These are phyloP conservation scores for Clunio marinus DNA, from an alignment of 2,888 invertebrate genomes.

Conservation along the genomic window DNA sequence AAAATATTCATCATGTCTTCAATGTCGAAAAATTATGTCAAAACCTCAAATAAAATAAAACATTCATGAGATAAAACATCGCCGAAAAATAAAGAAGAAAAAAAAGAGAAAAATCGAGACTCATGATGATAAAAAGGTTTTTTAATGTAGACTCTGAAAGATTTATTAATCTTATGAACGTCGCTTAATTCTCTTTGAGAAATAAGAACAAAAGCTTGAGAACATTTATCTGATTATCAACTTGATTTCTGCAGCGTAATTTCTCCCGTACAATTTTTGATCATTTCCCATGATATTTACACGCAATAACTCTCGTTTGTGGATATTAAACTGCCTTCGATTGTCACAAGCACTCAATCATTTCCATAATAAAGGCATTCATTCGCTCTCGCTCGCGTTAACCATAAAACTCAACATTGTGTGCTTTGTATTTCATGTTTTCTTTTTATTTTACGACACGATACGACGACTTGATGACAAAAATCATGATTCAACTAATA, in stretches of 20 bases:
- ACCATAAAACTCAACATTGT: background rate
- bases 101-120: background rate
- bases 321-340: slow-evolving; percentile 23
- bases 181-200: background rate
- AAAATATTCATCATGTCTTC: background rate
- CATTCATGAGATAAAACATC: background rate
- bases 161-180: background rate
- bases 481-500: slow-evolving; percentile 20
- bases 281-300: slow-evolving; percentile 16
- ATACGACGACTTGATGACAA: slow-evolving; percentile 4
- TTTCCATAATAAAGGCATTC: slow-evolving; percentile 12
- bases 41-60: background rate
- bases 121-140: background rate
- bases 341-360: slow-evolving; percentile 23
- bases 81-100: background rate
- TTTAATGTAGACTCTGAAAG: background rate
- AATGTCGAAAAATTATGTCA: slow-evolving; percentile 15
- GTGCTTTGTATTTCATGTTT: background rate
- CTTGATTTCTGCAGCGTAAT: background rate
- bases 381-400: background rate
- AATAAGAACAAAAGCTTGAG: background rate
- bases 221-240: background rate
- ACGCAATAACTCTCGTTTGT: slow-evolving; percentile 23
- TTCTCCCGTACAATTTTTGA: background rate
- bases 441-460: slow-evolving; percentile 7